Evolutionary conservation across 2,888 invertebrate genomes (phyloP).

Genomic region (Diarsia dahlii): DNA sequence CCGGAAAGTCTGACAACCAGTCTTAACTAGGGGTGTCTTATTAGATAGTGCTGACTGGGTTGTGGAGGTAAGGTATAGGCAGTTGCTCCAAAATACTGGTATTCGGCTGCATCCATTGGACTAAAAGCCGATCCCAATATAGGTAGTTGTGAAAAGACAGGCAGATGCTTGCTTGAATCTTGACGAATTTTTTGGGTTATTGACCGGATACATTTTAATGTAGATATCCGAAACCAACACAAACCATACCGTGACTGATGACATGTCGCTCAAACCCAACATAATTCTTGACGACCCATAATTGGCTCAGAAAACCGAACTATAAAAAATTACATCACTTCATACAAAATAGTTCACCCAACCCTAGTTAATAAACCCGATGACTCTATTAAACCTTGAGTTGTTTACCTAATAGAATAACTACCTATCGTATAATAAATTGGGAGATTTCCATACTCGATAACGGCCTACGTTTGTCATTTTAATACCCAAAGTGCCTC

Average conservation of each 20-base stretch:
- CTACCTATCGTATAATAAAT: constrained; percentile 90
- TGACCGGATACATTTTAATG: background rate
- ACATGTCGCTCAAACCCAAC: constrained; percentile 29
- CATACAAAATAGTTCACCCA: constrained; percentile 52
- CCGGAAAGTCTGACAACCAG: no score
- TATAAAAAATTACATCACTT: constrained; percentile 52
- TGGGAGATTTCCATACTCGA: constrained; percentile 90
- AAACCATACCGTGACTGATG: constrained; percentile 21
- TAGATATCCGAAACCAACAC: background rate
- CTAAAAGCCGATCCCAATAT: background rate
- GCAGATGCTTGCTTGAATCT: background rate
- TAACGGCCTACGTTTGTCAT: constrained; percentile 87
- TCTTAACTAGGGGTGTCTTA: no score
- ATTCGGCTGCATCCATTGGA: background rate
- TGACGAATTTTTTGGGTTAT: background rate
- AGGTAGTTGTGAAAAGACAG: background rate
- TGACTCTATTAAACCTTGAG: constrained; percentile 88
- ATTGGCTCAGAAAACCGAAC: constrained; percentile 50
- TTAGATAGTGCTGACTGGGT: no score
- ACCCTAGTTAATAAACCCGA: constrained; percentile 81
- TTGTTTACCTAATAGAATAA: constrained; percentile 90
- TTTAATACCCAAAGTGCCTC: constrained; percentile 89
- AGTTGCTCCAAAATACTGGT: no score
- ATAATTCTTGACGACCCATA: constrained; percentile 55
- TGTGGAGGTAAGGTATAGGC: no score